These are phyloP conservation scores for Lithosia quadra DNA, from an alignment of 2,888 invertebrate species.

Conservation along the genomic window DNA sequence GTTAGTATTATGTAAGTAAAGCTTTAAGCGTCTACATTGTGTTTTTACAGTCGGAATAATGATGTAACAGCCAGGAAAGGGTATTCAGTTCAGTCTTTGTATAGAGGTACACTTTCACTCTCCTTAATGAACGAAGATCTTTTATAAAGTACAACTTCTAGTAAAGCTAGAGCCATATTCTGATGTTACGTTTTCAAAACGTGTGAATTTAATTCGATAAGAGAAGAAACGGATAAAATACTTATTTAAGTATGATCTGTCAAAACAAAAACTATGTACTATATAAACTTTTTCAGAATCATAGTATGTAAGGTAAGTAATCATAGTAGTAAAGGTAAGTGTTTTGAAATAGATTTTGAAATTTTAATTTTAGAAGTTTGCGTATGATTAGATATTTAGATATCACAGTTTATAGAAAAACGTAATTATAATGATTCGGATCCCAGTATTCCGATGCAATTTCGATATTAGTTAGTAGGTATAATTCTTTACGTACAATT, in stretches of 20 bases:
- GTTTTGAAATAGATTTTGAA: neutral
- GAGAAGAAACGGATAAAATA: no score
- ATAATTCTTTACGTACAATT: no score
- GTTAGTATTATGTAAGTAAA: neutral
- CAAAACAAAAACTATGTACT: no score
- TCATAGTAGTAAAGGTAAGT: no score
- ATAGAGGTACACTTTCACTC: conserved; percentile 21
- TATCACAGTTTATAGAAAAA: no score
- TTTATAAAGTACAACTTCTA: neutral
- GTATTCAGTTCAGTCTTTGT: conserved; percentile 17
- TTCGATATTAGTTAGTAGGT: no score
- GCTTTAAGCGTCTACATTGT: neutral
- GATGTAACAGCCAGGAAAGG: conserved; percentile 16
- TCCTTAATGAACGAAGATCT: conserved; percentile 12
- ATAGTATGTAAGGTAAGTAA: no score
- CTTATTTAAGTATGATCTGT: no score
- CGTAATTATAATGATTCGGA: no score
- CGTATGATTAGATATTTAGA: neutral
- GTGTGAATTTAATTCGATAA: neutral
- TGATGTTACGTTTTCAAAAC: neutral
- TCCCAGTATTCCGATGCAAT: no score
- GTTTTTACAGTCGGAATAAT: neutral
- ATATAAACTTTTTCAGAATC: no score
- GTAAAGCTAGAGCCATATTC: neutral
- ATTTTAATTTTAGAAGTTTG: neutral